Percentiles rank a stretch among this genome's conserved stretches.
These are phyloP conservation scores for Pteropus rufus DNA, from an alignment of 2,797 vertebrate species.

Conservation along the genomic window DNA sequence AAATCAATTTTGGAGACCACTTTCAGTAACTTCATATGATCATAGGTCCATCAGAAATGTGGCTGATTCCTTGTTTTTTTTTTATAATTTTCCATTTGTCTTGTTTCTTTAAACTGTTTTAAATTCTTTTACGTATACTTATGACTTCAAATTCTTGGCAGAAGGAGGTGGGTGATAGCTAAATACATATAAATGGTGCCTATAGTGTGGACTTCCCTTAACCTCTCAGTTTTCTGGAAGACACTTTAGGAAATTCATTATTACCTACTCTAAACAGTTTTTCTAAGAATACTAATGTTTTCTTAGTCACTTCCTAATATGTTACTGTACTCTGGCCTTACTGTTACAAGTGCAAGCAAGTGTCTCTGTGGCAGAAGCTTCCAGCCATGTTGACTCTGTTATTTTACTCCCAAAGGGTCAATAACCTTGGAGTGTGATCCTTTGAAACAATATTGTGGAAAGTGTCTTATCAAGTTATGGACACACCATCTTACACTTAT, in stretches of 20 bases:
- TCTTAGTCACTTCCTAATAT: neutral
- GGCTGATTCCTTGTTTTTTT: neutral
- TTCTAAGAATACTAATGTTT: neutral
- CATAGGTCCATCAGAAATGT: neutral
- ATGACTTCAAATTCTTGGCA: neutral
- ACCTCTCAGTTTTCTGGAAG: neutral
- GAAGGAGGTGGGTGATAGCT: neutral
- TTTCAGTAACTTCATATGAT: neutral
- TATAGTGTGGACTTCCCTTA: neutral
- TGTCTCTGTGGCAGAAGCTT: neutral
- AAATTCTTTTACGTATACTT: neutral
- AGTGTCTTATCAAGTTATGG: neutral
- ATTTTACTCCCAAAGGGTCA: neutral
- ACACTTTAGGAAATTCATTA: constrained; percentile 9
- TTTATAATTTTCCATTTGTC: neutral
- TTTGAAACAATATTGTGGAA: neutral
- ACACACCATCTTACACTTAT: neutral
- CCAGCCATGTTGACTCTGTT: neutral
- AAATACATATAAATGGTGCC: neutral
- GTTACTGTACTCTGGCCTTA: neutral
- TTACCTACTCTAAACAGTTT: neutral
- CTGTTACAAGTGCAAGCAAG: neutral
- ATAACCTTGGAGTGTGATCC: neutral
- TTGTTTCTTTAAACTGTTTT: neutral
- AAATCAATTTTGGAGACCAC: neutral